Conservation (phyloP, 2,797 vertebrate species). For the Limnodromus scolopaceus region DNA sequence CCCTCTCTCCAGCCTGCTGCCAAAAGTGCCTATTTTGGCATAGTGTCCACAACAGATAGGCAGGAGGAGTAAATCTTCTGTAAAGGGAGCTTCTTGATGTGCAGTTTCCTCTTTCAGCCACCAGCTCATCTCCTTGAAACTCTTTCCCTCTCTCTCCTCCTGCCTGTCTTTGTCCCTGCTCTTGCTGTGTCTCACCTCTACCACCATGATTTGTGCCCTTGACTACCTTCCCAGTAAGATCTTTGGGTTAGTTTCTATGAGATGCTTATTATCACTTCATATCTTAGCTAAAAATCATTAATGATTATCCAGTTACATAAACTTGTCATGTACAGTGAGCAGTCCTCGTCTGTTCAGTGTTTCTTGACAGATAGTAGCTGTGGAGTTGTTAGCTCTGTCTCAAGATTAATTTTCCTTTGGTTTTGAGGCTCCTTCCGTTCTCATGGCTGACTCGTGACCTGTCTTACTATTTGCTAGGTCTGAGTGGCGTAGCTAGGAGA, state of each 20-base stretch:
- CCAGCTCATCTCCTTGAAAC: neutral
- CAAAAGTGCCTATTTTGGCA: neutral
- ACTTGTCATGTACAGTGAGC: neutral
- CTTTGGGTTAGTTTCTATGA: neutral
- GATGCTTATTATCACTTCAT: neutral
- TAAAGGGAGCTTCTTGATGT: neutral
- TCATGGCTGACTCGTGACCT: constrained; percentile 27
- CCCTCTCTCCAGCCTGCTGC: neutral
- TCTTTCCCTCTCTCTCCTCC: neutral
- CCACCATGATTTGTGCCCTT: neutral
- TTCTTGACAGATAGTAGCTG: neutral
- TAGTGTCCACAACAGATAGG: neutral
- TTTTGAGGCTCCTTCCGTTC: constrained; percentile 27
- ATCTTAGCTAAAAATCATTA: neutral
- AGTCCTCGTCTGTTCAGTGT: neutral
- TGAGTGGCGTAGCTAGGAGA: constrained; percentile 42
- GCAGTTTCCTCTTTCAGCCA: neutral
- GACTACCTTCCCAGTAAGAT: neutral
- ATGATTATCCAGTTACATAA: neutral
- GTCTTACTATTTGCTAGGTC: neutral
- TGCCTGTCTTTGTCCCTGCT: neutral
- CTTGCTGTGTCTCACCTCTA: neutral
- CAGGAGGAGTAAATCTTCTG: neutral
- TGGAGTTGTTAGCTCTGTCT: neutral
- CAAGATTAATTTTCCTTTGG: neutral